Evolutionary conservation across 2,113 vertebrate species (phyloP).

Genomic region (Takifugu bimaculatus): DNA sequence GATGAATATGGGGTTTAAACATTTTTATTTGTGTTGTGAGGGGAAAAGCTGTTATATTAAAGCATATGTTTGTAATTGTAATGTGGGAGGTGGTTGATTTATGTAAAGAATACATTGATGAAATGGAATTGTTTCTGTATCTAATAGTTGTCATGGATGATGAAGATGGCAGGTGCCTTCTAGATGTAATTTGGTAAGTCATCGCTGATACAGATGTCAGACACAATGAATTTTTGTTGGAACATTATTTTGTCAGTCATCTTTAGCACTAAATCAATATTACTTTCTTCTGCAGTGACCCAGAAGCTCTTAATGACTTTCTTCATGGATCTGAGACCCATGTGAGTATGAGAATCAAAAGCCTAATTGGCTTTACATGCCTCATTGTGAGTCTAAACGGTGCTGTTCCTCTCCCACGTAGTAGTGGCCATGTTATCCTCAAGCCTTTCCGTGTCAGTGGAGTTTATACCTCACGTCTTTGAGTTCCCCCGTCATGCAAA

Average conservation of each 20-base stretch:
- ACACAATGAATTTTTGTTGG: neutral
- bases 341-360: slow-evolving; percentile 63
- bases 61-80: too few species aligned
- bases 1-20: neutral
- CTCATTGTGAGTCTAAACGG: neutral
- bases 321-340: slow-evolving; percentile 83
- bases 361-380: neutral
- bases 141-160: slow-evolving; percentile 97
- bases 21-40: too few species aligned
- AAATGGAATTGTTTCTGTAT: slow-evolving; percentile 21
- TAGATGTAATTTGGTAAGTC: slow-evolving; percentile 98
- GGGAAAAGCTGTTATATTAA: too few species aligned
- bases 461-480: neutral
- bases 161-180: slow-evolving; percentile 98
- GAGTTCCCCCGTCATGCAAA: neutral
- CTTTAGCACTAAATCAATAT: slow-evolving; percentile 2
- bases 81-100: neutral
- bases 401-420: neutral
- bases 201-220: neutral
- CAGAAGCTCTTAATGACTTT: slow-evolving; percentile 81
- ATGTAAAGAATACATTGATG: neutral
- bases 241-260: neutral
- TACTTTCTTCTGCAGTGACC: slow-evolving; percentile 69
- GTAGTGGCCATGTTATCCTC: neutral
- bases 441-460: neutral